Conservation (phyloP, 2,113 vertebrate genomes). For the Bubo scandiacus region DNA sequence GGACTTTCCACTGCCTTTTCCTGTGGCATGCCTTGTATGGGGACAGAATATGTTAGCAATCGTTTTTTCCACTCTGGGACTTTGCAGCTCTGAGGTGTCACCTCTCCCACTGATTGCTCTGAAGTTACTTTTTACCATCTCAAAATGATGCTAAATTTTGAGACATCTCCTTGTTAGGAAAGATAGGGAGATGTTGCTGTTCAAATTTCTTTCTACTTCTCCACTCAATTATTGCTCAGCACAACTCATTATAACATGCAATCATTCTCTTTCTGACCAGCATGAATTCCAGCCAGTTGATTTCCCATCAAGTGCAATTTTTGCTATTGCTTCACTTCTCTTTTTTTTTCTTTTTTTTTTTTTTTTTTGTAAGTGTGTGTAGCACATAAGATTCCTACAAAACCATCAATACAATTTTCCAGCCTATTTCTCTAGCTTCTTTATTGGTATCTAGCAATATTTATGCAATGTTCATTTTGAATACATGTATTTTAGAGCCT, state of each 20-base stretch:
- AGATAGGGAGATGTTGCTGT: not conserved
- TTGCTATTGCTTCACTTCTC: not conserved
- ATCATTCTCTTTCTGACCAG: not conserved
- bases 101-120: not conserved
- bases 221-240: not conserved
- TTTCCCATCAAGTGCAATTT: not conserved
- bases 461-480: not conserved
- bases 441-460: not conserved
- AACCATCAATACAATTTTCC: not conserved
- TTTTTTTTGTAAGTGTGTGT: not conserved
- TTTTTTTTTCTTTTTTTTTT: not conserved
- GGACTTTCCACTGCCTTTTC: not conserved
- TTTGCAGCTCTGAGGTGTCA: not conserved
- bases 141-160: not conserved
- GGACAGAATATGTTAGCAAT: not conserved
- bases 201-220: conserved; percentile 5
- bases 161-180: not conserved
- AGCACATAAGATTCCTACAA: not conserved
- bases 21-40: not conserved
- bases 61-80: not conserved
- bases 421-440: not conserved
- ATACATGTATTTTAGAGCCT: not conserved
- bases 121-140: not conserved
- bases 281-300: not conserved
- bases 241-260: not conserved